phyloP scores from a whole-genome alignment of 2,797 vertebrate species.

The Mormyrops boulengeri region DNA sequence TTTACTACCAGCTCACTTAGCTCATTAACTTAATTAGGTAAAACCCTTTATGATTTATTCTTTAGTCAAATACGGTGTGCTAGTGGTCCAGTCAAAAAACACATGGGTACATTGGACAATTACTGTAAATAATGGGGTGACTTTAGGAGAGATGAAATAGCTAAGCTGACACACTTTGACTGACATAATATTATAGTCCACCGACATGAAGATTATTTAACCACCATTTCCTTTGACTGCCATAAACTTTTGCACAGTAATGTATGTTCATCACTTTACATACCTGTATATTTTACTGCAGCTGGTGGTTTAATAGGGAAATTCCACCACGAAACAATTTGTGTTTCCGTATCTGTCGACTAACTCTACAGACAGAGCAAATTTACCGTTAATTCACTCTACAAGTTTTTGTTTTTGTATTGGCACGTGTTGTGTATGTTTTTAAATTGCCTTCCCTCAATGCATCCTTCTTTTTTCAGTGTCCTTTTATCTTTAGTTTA shows the following conservation, averaged over 20 bases:
- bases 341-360: neutral
- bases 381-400: neutral
- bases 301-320: neutral
- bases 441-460: neutral
- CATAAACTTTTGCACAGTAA: neutral
- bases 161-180: neutral
- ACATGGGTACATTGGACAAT: neutral
- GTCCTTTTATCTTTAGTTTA: neutral
- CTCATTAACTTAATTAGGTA: neutral
- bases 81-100: neutral
- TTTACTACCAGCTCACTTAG: neutral
- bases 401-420: neutral
- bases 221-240: neutral
- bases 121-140: neutral
- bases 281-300: neutral
- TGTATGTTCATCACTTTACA: neutral
- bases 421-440: neutral
- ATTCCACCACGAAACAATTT: neutral
- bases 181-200: neutral
- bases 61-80: neutral
- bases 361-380: neutral
- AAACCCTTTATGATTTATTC: neutral
- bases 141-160: neutral
- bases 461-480: neutral
- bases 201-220: neutral